Evolutionary conservation across 1,140 invertebrate species (phyloP).

Genomic region (Drosophila pseudoananassae): DNA sequence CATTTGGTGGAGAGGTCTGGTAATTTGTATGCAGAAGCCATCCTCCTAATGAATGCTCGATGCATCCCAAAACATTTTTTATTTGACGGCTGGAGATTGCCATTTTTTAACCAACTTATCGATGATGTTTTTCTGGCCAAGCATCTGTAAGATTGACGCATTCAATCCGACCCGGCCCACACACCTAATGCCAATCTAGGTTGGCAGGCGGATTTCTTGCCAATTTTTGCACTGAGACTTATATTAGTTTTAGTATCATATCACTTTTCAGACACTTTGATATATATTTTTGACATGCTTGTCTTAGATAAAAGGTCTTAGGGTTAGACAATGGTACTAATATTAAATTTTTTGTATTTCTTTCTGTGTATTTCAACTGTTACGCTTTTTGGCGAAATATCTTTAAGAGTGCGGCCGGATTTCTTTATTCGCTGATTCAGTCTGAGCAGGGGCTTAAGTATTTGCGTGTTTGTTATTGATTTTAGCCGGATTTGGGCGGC

Average conservation of each 20-base stretch:
- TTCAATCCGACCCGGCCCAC: conserved; percentile 22
- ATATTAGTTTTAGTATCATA: neutral
- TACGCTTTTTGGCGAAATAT: conserved; percentile 3
- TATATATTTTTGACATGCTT: conserved; percentile 7
- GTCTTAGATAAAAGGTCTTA: conserved; percentile 5
- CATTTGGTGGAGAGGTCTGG: conserved; percentile 8
- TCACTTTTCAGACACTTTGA: conserved; percentile 1
- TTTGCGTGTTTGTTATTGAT: conserved; percentile 72
- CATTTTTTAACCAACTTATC: neutral
- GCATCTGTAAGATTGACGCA: conserved; percentile 48
- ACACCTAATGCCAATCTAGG: conserved; percentile 29
- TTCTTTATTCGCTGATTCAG: conserved; percentile 35
- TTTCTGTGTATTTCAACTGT: neutral
- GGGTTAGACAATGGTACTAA: too few species aligned
- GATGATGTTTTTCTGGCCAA: conserved; percentile 25
- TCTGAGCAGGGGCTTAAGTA: conserved; percentile 64
- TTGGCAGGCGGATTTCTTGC: conserved; percentile 16
- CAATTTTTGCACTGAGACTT: conserved; percentile 11
- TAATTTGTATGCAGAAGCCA: conserved; percentile 25
- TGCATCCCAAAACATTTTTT: conserved; percentile 26
- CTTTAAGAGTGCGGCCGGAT: conserved; percentile 27
- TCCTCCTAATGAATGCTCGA: neutral
- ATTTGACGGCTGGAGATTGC: conserved; percentile 20
- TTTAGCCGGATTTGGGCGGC: conserved; percentile 70
- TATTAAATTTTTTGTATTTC: neutral